These are phyloP conservation scores for Chaitophorus viminalis DNA, from an alignment of 2,888 invertebrate genomes.

Conservation along the genomic window DNA sequence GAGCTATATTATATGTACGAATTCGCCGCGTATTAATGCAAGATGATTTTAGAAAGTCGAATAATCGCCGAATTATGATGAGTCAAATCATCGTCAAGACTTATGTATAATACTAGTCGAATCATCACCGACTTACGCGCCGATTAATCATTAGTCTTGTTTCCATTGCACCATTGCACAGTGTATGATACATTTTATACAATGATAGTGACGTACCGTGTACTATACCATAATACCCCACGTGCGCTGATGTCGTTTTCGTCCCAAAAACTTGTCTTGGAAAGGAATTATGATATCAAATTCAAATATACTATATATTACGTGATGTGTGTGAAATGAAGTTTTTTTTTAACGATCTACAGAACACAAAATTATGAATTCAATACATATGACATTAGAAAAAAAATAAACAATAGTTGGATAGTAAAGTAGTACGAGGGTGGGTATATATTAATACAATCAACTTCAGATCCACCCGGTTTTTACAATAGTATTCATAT, in stretches of 20 bases:
- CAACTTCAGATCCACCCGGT: too few relatives aligned
- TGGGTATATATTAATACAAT: too few relatives aligned
- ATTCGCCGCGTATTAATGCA: slow-evolving; percentile 27
- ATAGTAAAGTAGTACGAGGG: too few relatives aligned
- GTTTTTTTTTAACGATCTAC: too few relatives aligned
- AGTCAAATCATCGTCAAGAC: slow-evolving; percentile 28
- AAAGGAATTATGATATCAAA: too few relatives aligned
- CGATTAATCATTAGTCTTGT: neutral
- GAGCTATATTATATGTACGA: neutral
- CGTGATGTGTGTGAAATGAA: too few relatives aligned
- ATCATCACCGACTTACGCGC: neutral
- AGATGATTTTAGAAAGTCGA: slow-evolving; percentile 55
- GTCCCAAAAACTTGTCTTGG: neutral
- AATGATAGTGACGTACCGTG: neutral
- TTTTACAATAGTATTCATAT: too few relatives aligned
- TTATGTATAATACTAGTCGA: neutral
- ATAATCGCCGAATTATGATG: slow-evolving; percentile 1
- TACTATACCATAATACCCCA: neutral
- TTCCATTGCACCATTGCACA: neutral
- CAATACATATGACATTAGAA: too few relatives aligned
- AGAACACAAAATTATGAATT: too few relatives aligned
- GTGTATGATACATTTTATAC: too few relatives aligned
- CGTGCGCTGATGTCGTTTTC: neutral
- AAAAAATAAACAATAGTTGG: too few relatives aligned
- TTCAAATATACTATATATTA: too few relatives aligned